These are phyloP conservation scores for Drosophila mayri DNA, from an alignment of 1,140 invertebrate genomes.

Conservation along the genomic window DNA sequence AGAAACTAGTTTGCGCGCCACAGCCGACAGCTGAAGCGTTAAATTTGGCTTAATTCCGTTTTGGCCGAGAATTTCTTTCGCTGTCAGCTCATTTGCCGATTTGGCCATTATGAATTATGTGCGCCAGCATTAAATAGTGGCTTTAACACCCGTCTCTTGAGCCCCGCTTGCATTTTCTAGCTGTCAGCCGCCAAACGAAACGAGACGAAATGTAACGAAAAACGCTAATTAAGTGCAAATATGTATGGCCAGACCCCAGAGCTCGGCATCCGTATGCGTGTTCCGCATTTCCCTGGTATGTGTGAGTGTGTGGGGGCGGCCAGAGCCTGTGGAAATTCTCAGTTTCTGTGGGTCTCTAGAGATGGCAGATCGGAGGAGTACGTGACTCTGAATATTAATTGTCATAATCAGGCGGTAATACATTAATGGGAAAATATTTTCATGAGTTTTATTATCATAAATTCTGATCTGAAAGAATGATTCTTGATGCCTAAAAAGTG, in stretches of 20 bases:
- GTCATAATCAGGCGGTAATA: not conserved
- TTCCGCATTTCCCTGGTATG: conserved; percentile 36
- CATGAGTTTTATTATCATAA: conserved; percentile 6
- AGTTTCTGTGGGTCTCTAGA: conserved; percentile 40
- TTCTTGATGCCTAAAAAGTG: not conserved
- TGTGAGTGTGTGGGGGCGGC: conserved; percentile 60
- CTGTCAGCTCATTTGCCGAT: conserved; percentile 63
- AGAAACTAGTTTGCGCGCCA: conserved; percentile 69
- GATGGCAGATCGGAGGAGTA: conserved; percentile 40
- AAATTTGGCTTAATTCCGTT: conserved; percentile 79
- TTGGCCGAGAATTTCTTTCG: conserved; percentile 62
- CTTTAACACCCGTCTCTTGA: conserved; percentile 27
- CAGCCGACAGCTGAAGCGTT: conserved; percentile 69
- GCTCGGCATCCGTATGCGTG: conserved; percentile 43
- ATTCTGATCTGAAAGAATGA: too few species aligned
- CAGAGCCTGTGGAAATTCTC: conserved; percentile 8
- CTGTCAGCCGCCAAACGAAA: conserved; percentile 43
- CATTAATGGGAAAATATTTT: not conserved
- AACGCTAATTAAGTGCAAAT: conserved; percentile 81
- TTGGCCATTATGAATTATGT: conserved; percentile 74
- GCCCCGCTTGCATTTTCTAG: conserved; percentile 18
- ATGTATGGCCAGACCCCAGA: conserved; percentile 62
- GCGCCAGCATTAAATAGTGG: conserved; percentile 71
- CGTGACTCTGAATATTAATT: conserved; percentile 34
- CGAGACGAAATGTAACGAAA: conserved; percentile 47